Evolutionary conservation across 2,113 vertebrate species (phyloP), one percentile per base, ranked within the genome.

Genomic region (Nothobranchius kuhntae): DNA sequence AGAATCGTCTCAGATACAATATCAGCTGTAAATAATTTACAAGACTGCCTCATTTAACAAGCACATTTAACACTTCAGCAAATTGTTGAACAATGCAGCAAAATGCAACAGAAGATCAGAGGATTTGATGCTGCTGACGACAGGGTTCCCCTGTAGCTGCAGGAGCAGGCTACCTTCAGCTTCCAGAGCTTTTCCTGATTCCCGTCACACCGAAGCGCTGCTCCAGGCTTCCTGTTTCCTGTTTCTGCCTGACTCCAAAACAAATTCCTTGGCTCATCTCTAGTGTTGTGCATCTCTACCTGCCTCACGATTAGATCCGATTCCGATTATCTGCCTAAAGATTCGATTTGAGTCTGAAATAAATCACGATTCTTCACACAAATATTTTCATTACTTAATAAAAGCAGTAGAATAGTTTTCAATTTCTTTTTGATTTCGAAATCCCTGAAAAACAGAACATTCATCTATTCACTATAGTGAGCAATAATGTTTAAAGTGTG

Each of bases 161-260:
- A 74, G 90, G 91, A 86, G 54, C 77, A 61, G 78, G 80, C 85
- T 82, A 79, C 75, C 80, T 88, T 89, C 74, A 78, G 68, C 77
- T 88, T 91, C 92, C 87, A 86, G 86, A 89, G 72, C 85, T 81
- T 91, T 92, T 91, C 89, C 82, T 80, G 84, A 85, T 82, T 88
- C 76, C 77, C 89, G 83, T 89, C 79, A 50, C 75, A 72, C 86
- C 76, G 89, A 90, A 92, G 85, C 66, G 59, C 75, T 57, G 89
- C 91, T 93, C 75, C 81, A 79, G 87, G 91, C 82, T 80, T 78
- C 71, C 85, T 62, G 86, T 89, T 91, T 86, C 72, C 82, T 75
- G 89, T 85, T 77, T 89, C 81, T 84, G 73, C 67, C 78, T 86
- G 84, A 75, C 72, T 82, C 77, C 58, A 58, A 73, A 78, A 75